Base-by-base conservation (phyloP, 2,888 invertebrate species). In the Mylabris sibirica region DNA sequence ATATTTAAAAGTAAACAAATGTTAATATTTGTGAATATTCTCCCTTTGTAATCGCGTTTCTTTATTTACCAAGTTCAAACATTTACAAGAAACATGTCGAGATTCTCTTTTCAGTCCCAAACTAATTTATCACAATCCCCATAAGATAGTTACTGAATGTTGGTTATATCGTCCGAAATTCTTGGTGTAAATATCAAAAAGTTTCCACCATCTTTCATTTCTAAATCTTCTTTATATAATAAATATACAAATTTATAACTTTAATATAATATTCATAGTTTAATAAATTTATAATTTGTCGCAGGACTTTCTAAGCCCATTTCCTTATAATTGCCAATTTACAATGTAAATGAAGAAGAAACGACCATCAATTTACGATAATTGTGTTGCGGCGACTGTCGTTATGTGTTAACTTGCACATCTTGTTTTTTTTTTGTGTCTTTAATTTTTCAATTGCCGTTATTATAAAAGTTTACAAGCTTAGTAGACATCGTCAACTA, bases 231-330 rank as follows among this genome's bases (percentile, higher is more conserved):
- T 41, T 20, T 35, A 61, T 61, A 24, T 9, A 24, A 35, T 38
- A 53, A 49, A 11, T 20, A 9, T 49, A 44, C 49, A 49, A 20
- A 20, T 24, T 53, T 49, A 49, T 49, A 49, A 49, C 49, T 49
- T 49, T 24, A 53, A 73, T 80, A 75, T 77, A 78, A 78, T 78
- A 80, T 80, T 80, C 79, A 80, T 79, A 72, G 78, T 66, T 70
- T 76, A 65, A 70, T 80, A 77, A 80, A 80, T 80, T 79, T 76
- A 76, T 78, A 80, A 80, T 78, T 78, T 77, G 75, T 78, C 78
- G 75, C 75, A 70, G 69, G 70, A 69, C 72, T 68, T 70, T 70
- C 63, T 63, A 63, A 69, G 74, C 75, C 70, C 73, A 70, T 74
- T 74, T 65, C 67, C 60, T 65, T 53, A 64, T 74, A 75, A 75